Evolutionary conservation across 2,113 vertebrate genomes (phyloP).

Genomic region (Macquaria ambigua): DNA sequence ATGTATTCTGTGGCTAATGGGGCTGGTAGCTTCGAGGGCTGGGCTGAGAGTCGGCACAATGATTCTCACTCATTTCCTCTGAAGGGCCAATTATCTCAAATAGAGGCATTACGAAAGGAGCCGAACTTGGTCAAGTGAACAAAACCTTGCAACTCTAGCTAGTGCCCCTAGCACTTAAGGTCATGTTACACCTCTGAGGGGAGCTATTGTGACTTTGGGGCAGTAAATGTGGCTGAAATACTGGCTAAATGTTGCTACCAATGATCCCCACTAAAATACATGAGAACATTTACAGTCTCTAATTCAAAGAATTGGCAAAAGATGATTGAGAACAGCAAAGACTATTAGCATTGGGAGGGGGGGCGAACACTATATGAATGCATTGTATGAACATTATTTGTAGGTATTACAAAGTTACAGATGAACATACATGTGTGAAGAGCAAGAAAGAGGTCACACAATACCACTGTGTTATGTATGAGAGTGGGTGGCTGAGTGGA

Average conservation of each 20-base stretch:
- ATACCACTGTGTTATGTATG: slow-evolving; percentile 54
- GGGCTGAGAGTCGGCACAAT: slow-evolving; percentile 72
- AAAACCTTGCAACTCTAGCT: slow-evolving; percentile 49
- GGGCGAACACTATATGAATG: background rate
- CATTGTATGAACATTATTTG: slow-evolving; percentile 1
- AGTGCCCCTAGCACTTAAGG: slow-evolving; percentile 48
- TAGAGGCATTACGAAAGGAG: slow-evolving; percentile 75
- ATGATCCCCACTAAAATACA: background rate
- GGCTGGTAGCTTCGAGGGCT: slow-evolving; percentile 69
- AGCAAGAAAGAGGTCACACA: slow-evolving; percentile 38
- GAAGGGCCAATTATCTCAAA: slow-evolving; percentile 84
- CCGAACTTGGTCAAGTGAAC: slow-evolving; percentile 71
- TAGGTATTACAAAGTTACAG: slow-evolving; percentile 3
- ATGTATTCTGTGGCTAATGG: slow-evolving; percentile 82
- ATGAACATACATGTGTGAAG: slow-evolving; percentile 37
- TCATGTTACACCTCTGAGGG: slow-evolving; percentile 37
- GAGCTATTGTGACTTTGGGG: slow-evolving; percentile 24
- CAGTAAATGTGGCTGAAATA: slow-evolving; percentile 9
- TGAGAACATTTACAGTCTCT: background rate
- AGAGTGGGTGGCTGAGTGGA: slow-evolving; percentile 64
- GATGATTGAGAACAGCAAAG: background rate
- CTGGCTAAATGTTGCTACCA: background rate
- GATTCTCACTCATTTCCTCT: slow-evolving; percentile 80
- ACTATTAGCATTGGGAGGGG: background rate
- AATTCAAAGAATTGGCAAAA: background rate